Evolutionary conservation across 1,140 invertebrate species (phyloP).

Genomic region (Calliphora vicina): DNA sequence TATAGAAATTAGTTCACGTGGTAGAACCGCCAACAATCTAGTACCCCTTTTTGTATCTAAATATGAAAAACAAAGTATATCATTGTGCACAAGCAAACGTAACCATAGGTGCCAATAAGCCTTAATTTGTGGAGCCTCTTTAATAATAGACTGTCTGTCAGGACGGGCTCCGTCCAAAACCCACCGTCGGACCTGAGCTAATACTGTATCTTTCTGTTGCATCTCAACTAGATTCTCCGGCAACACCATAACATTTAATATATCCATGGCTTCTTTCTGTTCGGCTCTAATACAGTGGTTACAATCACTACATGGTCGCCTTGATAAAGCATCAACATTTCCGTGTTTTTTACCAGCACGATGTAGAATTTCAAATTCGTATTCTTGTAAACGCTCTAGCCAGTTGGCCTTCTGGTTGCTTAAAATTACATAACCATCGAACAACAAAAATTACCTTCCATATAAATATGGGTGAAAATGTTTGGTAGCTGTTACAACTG

Average conservation of each 20-base stretch:
- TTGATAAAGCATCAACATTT: no score
- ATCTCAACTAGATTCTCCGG: conserved; percentile 25
- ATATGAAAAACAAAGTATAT: no score
- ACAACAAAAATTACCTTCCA: background rate
- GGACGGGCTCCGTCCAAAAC: no score
- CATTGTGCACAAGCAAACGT: no score
- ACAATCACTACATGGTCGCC: no score
- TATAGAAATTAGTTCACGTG: no score
- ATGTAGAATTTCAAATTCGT: background rate
- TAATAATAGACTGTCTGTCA: no score
- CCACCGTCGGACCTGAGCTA: no score
- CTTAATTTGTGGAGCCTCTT: no score
- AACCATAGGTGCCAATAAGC: no score
- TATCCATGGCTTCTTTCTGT: background rate
- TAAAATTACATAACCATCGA: background rate
- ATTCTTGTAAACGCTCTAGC: background rate
- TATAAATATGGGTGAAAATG: background rate
- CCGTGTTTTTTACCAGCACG: background rate
- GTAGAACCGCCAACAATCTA: no score
- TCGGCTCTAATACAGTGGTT: background rate
- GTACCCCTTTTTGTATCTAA: no score
- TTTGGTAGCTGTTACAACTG: background rate
- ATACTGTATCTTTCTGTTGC: conserved; percentile 35
- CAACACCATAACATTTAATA: background rate
- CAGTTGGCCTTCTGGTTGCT: background rate